These are phyloP conservation scores for Sphyrna mokarran DNA, from an alignment of 2,113 vertebrate species.

Conservation along the genomic window DNA sequence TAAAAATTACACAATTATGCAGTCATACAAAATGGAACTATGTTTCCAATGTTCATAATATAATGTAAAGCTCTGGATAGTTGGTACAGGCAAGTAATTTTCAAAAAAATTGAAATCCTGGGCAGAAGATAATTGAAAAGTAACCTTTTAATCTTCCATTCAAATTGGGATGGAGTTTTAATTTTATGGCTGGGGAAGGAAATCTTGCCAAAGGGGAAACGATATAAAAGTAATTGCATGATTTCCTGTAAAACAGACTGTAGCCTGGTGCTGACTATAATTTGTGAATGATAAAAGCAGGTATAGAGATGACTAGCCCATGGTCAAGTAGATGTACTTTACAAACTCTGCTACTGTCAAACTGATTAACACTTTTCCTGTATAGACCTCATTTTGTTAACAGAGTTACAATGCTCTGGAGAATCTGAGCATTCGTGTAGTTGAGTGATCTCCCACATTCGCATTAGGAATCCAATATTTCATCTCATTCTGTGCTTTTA, in stretches of 20 bases:
- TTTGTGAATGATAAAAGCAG: constrained; percentile 2
- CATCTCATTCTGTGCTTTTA: not conserved
- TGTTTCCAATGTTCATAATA: not conserved
- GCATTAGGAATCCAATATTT: not conserved
- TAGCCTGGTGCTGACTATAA: not conserved
- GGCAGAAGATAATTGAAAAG: not conserved
- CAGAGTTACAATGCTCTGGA: not conserved
- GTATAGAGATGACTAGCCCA: not conserved
- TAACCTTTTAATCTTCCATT: constrained; percentile 20
- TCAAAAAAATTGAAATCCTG: not conserved
- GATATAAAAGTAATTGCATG: not conserved
- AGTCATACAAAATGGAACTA: not conserved
- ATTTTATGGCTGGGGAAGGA: not conserved
- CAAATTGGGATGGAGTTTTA: not conserved
- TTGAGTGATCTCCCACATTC: not conserved
- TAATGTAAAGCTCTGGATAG: not conserved
- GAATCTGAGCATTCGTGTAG: not conserved
- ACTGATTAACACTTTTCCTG: not conserved
- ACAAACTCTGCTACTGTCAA: not conserved
- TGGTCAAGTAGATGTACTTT: not conserved
- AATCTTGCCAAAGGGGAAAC: not conserved
- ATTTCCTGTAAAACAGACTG: not conserved
- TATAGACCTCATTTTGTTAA: not conserved
- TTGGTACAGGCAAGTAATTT: not conserved
- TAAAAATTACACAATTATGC: not conserved